Evolutionary conservation across 2,113 vertebrate species (phyloP).

Genomic region (Marmota flaviventris): DNA sequence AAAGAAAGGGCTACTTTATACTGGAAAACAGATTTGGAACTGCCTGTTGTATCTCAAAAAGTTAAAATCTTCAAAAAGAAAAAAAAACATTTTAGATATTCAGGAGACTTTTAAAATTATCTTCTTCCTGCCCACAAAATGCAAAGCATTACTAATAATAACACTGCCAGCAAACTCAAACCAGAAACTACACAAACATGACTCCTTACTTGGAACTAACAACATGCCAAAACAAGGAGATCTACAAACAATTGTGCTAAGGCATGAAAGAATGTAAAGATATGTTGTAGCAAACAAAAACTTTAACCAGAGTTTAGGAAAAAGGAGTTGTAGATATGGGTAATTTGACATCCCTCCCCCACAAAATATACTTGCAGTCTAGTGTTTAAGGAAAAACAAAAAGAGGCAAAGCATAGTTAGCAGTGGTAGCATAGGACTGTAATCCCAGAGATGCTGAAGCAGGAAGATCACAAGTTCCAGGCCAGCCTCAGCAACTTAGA

Average conservation of each 20-base stretch:
- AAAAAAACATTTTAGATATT: no score
- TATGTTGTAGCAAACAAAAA: neutral
- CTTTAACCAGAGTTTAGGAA: neutral
- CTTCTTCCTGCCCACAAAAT: neutral
- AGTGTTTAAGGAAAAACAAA: neutral
- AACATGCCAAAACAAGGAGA: neutral
- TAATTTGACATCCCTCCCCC: neutral
- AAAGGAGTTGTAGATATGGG: neutral
- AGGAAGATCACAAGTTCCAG: no score
- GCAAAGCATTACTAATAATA: constrained; percentile 2
- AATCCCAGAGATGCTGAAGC: no score
- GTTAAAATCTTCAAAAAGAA: neutral
- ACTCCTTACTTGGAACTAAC: constrained; percentile 2
- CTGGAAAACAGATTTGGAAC: neutral
- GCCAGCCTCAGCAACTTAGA: no score
- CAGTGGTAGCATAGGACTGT: no score
- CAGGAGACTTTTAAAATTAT: neutral
- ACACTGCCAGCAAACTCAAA: neutral
- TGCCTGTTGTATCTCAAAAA: neutral
- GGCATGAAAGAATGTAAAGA: neutral
- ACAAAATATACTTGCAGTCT: neutral
- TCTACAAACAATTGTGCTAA: neutral
- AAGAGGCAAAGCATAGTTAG: neutral
- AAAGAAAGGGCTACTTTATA: neutral
- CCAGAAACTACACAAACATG: neutral